A percentile compares a stretch with the other conserved stretches of the same genome.
Conservation (phyloP, 92 coral and sea anemone genomes). For the Pocillopora grandis region DNA sequence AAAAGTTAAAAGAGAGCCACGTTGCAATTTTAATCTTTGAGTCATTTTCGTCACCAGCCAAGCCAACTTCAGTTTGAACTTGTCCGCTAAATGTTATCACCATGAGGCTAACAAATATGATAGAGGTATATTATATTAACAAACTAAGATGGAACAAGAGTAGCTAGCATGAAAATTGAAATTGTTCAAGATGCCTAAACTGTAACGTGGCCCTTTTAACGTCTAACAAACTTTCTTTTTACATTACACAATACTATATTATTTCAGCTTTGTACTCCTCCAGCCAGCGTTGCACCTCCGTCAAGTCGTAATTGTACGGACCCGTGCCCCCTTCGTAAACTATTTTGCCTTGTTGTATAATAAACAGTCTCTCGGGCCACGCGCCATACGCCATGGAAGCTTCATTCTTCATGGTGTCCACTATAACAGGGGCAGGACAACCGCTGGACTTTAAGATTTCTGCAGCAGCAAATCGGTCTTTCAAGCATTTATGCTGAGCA, state of each 20-base stretch:
- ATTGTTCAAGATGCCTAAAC: no score
- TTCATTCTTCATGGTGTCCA: slow-evolving; percentile 68
- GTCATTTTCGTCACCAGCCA: no score
- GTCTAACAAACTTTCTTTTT: not conserved
- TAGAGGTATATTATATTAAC: no score
- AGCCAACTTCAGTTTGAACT: no score
- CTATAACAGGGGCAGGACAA: slow-evolving; percentile 54
- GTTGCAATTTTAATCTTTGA: no score
- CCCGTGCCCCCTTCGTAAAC: slow-evolving; percentile 78
- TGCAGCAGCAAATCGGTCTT: slow-evolving; percentile 86
- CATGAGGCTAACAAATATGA: no score
- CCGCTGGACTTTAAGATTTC: slow-evolving; percentile 45
- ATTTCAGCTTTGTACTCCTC: slow-evolving; percentile 30
- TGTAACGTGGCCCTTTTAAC: not conserved
- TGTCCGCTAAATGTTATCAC: no score
- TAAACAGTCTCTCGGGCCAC: slow-evolving; percentile 69
- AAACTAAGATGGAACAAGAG: no score
- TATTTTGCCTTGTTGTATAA: slow-evolving; percentile 59
- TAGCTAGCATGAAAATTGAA: no score
- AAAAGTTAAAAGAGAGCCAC: no score
- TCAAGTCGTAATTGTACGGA: slow-evolving; percentile 63
- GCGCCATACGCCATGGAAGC: slow-evolving; percentile 68
- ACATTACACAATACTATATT: no score
- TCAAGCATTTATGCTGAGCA: slow-evolving; percentile 74
- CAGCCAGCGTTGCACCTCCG: slow-evolving; percentile 67